Percentiles rank a stretch among this genome's conserved stretches.
phyloP scores from a whole-genome alignment of 1,140 invertebrate genomes.

The Drosophila varians region DNA sequence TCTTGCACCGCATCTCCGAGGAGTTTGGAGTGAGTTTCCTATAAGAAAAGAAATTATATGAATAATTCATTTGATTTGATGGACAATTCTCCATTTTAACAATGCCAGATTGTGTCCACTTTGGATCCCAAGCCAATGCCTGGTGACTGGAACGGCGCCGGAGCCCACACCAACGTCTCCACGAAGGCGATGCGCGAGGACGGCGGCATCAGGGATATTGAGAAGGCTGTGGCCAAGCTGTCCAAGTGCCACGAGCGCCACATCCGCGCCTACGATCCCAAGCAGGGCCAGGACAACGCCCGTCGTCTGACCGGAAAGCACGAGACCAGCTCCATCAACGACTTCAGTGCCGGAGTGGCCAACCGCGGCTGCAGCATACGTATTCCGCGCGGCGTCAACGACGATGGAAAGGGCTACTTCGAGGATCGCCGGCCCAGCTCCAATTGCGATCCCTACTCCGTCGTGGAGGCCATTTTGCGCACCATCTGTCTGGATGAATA shows the following conservation, averaged over 20 bases:
- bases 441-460: slow-evolving; percentile 93
- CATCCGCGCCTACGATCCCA: slow-evolving; percentile 93
- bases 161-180: slow-evolving; percentile 92
- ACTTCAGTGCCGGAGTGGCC: slow-evolving; percentile 91
- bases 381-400: slow-evolving; percentile 90
- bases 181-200: slow-evolving; percentile 91
- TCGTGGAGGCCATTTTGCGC: slow-evolving; percentile 87
- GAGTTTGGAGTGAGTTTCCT: slow-evolving; percentile 90
- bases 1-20: slow-evolving; percentile 92
- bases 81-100: not conserved
- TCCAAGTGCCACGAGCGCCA: slow-evolving; percentile 90
- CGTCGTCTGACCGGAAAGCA: slow-evolving; percentile 90
- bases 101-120: slow-evolving; percentile 84
- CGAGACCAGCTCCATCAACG: slow-evolving; percentile 90
- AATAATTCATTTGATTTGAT: not conserved
- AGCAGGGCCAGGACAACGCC: slow-evolving; percentile 90
- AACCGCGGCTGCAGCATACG: slow-evolving; percentile 90
- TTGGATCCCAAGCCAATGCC: slow-evolving; percentile 92
- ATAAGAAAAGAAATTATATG: not conserved
- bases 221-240: slow-evolving; percentile 88
- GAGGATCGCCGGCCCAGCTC: slow-evolving; percentile 95
- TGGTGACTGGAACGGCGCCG: slow-evolving; percentile 94
- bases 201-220: slow-evolving; percentile 85
- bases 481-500: slow-evolving; percentile 88
- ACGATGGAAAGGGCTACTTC: slow-evolving; percentile 93